Evolutionary conservation across 2,797 vertebrate genomes (phyloP).

Genomic region (Peromyscus aztecus): DNA sequence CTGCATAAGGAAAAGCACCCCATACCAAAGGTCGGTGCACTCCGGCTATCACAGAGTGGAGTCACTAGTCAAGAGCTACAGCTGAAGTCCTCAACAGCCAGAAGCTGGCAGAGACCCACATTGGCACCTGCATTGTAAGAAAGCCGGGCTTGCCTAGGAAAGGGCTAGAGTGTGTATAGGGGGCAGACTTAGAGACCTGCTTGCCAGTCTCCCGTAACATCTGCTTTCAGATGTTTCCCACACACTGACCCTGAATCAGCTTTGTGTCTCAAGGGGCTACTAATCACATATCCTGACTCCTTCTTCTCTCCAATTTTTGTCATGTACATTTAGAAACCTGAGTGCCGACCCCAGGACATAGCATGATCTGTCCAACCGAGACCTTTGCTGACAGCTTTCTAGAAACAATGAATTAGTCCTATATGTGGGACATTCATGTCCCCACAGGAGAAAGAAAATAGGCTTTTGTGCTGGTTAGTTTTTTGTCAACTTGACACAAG

Average conservation of each 20-base stretch:
- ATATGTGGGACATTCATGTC: neutral
- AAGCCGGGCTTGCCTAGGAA: neutral
- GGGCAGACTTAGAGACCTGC: neutral
- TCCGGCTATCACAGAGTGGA: neutral
- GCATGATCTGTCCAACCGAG: neutral
- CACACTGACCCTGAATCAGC: neutral
- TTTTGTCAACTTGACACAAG: neutral
- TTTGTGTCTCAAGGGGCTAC: neutral
- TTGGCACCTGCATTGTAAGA: neutral
- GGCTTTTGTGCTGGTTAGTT: neutral
- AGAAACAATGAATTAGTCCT: neutral
- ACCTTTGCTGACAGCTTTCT: neutral
- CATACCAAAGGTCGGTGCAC: too few species aligned
- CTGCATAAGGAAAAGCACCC: neutral
- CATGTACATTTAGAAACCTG: neutral
- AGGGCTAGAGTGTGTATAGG: neutral
- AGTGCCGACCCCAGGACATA: neutral
- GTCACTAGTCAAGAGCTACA: neutral
- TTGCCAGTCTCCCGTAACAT: neutral
- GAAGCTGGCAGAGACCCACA: neutral
- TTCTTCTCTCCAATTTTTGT: neutral
- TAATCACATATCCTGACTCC: fast-evolving
- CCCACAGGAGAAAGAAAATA: neutral
- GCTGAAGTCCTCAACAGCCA: neutral
- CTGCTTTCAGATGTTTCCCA: neutral